phyloP scores from a whole-genome alignment of 2,888 invertebrate genomes.

The Agriopis marginaria region DNA sequence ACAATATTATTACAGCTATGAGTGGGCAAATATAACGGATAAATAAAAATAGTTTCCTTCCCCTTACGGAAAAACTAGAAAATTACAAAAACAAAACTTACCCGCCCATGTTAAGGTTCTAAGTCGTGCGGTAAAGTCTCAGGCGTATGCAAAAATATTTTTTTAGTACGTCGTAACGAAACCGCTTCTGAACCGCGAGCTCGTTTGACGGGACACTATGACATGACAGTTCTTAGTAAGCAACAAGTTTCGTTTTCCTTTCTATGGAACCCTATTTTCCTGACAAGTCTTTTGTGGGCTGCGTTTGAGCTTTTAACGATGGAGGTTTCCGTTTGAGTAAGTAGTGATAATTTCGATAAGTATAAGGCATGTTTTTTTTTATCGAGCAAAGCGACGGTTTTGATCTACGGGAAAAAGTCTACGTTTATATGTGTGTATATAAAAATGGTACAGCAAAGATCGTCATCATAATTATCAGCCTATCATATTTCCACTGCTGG shows the following conservation, averaged over 20 bases:
- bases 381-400: too few species aligned
- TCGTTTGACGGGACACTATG: conserved; percentile 46
- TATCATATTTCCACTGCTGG: too few species aligned
- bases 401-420: too few species aligned
- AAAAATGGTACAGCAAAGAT: too few species aligned
- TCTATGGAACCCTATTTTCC: conserved; percentile 43
- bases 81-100: conserved; percentile 38
- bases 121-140: conserved; percentile 17
- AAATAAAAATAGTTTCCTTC: conserved; percentile 51
- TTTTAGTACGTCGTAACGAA: conserved; percentile 53
- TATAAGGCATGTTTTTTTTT: too few species aligned
- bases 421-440: too few species aligned
- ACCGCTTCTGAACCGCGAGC: conserved; percentile 42
- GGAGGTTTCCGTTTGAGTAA: background rate
- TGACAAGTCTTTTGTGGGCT: conserved; percentile 36
- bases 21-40: conserved; percentile 56
- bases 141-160: conserved; percentile 49
- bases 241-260: conserved; percentile 43
- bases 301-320: conserved; percentile 11
- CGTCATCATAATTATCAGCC: too few species aligned
- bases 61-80: background rate
- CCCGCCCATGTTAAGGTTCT: conserved; percentile 15
- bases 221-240: conserved; percentile 49
- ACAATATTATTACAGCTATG: conserved; percentile 56
- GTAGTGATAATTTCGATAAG: background rate